Percentiles rank a stretch among this genome's conserved stretches.
These are phyloP conservation scores for Callocephalon fimbriatum DNA, from an alignment of 2,113 vertebrate genomes.

Conservation along the genomic window DNA sequence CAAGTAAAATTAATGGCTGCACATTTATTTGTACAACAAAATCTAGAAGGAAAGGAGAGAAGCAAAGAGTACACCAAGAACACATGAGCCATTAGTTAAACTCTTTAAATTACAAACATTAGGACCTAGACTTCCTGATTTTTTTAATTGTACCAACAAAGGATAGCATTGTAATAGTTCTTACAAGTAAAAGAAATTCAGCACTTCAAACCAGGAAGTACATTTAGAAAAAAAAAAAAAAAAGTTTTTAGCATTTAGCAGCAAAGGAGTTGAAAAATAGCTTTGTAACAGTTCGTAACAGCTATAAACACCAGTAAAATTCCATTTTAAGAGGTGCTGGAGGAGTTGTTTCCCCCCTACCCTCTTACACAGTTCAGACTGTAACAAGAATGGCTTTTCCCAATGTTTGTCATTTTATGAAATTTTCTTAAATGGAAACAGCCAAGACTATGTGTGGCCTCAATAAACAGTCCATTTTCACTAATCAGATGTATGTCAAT, in stretches of 20 bases:
- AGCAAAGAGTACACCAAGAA: background rate
- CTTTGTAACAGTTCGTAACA: background rate
- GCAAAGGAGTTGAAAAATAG: background rate
- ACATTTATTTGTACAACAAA: background rate
- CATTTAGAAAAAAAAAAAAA: background rate
- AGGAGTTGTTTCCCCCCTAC: background rate
- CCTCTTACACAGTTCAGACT: background rate
- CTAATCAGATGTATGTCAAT: background rate
- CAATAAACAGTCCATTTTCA: background rate
- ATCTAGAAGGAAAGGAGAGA: background rate
- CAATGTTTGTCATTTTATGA: background rate
- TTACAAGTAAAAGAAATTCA: background rate
- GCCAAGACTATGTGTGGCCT: background rate
- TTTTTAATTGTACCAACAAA: background rate
- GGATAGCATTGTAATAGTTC: background rate
- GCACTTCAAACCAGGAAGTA: background rate
- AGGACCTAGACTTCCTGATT: background rate
- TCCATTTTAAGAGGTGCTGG: background rate
- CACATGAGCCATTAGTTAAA: background rate
- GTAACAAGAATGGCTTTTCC: background rate
- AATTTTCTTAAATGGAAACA: background rate
- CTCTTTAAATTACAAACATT: background rate
- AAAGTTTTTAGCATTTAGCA: background rate
- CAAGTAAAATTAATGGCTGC: background rate
- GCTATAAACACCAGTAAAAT: background rate